Conservation (phyloP, 2,888 invertebrate genomes). For the Amaurobius ferox region DNA sequence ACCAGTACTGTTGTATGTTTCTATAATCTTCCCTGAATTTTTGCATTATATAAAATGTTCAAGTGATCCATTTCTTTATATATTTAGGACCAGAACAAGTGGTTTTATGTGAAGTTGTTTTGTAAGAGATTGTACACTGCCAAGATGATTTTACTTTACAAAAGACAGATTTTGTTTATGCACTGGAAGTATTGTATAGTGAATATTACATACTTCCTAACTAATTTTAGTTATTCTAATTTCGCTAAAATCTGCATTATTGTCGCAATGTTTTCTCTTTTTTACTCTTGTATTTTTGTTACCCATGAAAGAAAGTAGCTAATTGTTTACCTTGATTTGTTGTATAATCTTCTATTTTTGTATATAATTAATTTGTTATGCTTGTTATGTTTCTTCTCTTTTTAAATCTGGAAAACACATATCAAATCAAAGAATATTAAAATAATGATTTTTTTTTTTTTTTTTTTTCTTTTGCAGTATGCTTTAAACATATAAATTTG, state of each 20-base stretch:
- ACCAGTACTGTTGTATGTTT: too few species aligned
- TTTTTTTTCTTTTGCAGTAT: too few species aligned
- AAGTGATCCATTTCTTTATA: too few species aligned
- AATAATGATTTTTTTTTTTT: neutral
- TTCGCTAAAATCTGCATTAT: neutral
- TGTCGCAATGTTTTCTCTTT: neutral
- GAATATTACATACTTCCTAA: neutral
- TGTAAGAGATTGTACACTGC: slow-evolving; percentile 6
- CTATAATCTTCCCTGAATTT: too few species aligned
- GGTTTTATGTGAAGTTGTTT: neutral
- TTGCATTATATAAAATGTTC: too few species aligned
- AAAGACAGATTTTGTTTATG: neutral
- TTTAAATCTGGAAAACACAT: neutral
- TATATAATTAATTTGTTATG: neutral
- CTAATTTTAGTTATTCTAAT: neutral
- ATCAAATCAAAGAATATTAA: neutral
- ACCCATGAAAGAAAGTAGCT: neutral
- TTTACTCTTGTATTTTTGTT: slow-evolving; percentile 1
- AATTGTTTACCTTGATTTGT: neutral
- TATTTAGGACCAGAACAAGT: neutral
- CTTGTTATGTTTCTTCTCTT: neutral
- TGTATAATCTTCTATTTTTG: neutral
- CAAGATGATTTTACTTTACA: neutral
- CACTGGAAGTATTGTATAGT: neutral
- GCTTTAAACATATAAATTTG: too few species aligned